Evolutionary conservation across 2,797 vertebrate genomes (phyloP), one percentile per base, ranked within the genome.

Genomic region (Iguana delicatissima): DNA sequence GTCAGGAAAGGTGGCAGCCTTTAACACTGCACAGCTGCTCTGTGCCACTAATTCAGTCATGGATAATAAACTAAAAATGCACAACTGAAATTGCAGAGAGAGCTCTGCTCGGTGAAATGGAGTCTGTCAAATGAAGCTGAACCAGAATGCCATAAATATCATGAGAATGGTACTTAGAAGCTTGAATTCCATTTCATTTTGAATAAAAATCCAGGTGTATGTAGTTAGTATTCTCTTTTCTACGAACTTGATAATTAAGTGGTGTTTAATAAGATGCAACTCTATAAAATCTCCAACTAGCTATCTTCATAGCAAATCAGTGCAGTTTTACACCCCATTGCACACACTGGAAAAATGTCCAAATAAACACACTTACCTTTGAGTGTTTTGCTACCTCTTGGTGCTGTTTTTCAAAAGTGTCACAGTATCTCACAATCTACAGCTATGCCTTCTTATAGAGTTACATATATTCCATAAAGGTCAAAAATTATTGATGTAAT

Each of bases 1-100:
- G 46, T 80, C 86, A 80, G 46, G 59, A 52, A 89, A 89, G 72
- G 42, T 79, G 83, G 6, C 59, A 85, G 74, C 62, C 50, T 89
- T 69, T 55, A 69, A 55, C 59, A 69, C 0, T 69, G 24, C 59
- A 35, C 73, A 89, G 42, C 73, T 67, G 73, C 82, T 35, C 3
- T 84, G 42, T 84, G 59, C 88, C 46, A 29, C 59, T 89, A 52
- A 50, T 67, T 84, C n/a, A 77, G 24, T 85, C 46, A 74, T 57
- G 76, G 86, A 80, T 80, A 88, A 80, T 80, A 80, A 64, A 80
- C 59, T 46, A 46, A 79, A 80, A 64, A 50, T 20, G 50, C 35
- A 6, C 73, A 77, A 26, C 57, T 38, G 32, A 84, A 89, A 35
- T 22, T 67, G 20, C 82, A 67, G 22, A 4, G 8, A 35, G 9